Percentiles rank a stretch among this genome's conserved stretches.
phyloP scores from a whole-genome alignment of 2,113 vertebrate species.

The Neotragus pygmaeus region DNA sequence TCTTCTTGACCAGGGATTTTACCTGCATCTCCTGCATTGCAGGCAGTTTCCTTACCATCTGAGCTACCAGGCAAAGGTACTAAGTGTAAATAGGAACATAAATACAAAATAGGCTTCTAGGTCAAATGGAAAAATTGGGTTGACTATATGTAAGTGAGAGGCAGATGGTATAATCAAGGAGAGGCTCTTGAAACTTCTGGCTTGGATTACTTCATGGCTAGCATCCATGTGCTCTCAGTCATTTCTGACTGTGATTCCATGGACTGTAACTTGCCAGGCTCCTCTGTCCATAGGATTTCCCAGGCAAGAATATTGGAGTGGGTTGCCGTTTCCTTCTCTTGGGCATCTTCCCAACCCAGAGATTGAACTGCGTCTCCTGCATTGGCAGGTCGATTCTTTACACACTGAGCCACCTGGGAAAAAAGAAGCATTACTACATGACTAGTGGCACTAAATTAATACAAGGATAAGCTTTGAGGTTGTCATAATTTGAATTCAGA shows the following conservation, averaged over 20 bases:
- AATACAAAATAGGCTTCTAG: background rate
- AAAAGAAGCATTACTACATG: background rate
- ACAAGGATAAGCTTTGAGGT: background rate
- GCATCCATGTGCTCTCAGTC: background rate
- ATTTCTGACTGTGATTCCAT: background rate
- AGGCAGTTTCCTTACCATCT: background rate
- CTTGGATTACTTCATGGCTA: background rate
- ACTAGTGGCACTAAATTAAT: fast-evolving
- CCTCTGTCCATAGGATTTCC: background rate
- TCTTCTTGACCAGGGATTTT: background rate
- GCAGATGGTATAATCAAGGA: background rate
- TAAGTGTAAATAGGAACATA: background rate
- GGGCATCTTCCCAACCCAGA: background rate
- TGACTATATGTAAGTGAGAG: background rate
- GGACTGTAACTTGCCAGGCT: background rate
- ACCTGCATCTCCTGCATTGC: background rate
- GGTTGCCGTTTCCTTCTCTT: background rate
- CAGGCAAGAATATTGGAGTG: background rate
- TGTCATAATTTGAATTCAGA: background rate
- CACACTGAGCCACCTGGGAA: background rate
- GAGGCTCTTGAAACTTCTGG: background rate
- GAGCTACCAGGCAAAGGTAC: background rate
- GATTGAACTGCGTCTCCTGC: background rate
- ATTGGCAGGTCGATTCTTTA: background rate
- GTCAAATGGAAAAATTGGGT: background rate